These are phyloP conservation scores for Chaetorhynchus papuensis DNA, from an alignment of 2,113 vertebrate genomes.

Conservation along the genomic window DNA sequence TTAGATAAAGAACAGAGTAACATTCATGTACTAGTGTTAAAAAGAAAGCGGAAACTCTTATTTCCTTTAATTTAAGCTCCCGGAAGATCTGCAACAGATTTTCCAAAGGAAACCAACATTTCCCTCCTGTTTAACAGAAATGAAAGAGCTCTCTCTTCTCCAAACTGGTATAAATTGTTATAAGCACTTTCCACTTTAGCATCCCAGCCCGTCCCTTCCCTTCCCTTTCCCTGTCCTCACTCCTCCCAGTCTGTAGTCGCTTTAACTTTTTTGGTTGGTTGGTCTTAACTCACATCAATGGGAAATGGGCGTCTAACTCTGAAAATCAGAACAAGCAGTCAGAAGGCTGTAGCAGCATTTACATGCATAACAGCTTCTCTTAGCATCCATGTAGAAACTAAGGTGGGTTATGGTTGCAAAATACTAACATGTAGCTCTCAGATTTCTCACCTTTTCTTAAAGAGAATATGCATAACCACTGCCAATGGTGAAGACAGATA, in stretches of 20 bases:
- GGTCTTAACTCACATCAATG: not conserved
- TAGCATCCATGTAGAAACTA: not conserved
- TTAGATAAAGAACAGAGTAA: not conserved
- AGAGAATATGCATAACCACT: not conserved
- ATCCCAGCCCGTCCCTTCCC: not conserved
- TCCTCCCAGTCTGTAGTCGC: not conserved
- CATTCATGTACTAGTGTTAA: not conserved
- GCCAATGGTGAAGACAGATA: not conserved
- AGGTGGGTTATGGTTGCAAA: not conserved
- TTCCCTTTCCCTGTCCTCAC: not conserved
- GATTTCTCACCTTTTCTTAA: not conserved
- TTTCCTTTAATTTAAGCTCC: not conserved
- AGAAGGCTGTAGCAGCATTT: not conserved
- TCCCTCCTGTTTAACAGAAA: not conserved
- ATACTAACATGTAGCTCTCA: not conserved
- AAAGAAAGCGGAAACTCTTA: not conserved
- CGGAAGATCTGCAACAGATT: not conserved
- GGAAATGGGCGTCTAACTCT: not conserved
- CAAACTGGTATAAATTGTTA: not conserved
- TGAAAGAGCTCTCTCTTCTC: not conserved
- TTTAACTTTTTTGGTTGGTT: not conserved
- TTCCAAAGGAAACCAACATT: conserved; percentile 9
- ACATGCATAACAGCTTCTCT: not conserved
- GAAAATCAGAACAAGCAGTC: not conserved
- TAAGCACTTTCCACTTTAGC: not conserved